These are phyloP conservation scores for Drepanosiphum platanoidis DNA, from an alignment of 2,888 invertebrate species.

Conservation along the genomic window DNA sequence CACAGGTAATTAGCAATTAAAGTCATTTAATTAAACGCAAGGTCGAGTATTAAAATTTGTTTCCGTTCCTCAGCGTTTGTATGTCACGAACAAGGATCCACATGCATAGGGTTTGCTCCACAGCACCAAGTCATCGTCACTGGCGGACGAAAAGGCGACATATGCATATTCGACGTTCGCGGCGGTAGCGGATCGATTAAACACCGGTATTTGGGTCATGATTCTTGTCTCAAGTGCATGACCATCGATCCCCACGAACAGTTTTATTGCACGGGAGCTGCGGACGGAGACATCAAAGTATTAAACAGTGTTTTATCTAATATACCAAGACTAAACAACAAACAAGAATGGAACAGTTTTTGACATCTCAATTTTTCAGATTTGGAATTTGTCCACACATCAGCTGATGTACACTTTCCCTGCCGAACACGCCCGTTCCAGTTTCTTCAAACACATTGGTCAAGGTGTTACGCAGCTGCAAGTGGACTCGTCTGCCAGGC, in stretches of 20 bases:
- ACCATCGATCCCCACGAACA: conserved; percentile 95
- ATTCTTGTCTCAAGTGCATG: conserved; percentile 92
- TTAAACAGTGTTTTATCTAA: conserved; percentile 23
- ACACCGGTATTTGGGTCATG: conserved; percentile 90
- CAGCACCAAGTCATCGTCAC: conserved; percentile 93
- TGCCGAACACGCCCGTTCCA: conserved; percentile 94
- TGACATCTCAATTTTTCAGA: conserved; percentile 70
- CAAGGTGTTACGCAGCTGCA: conserved; percentile 96
- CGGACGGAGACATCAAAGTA: conserved; percentile 92
- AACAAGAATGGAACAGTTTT: not conserved
- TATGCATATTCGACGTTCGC: conserved; percentile 94
- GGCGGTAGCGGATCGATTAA: conserved; percentile 80
- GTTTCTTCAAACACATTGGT: conserved; percentile 97
- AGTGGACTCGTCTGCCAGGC: conserved; percentile 86
- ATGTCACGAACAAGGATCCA: conserved; percentile 94
- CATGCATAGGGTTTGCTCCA: conserved; percentile 89
- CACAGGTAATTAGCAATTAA: conserved; percentile 72
- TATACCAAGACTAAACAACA: too few species aligned
- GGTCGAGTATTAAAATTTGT: too few species aligned
- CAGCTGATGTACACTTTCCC: conserved; percentile 87
- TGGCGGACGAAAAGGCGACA: conserved; percentile 96
- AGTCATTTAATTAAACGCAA: too few species aligned
- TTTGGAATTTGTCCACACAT: conserved; percentile 89
- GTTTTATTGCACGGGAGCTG: conserved; percentile 94
- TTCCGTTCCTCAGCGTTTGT: conserved; percentile 81